Evolutionary conservation across 2,888 invertebrate species (phyloP).

Genomic region (Altica lythri): DNA sequence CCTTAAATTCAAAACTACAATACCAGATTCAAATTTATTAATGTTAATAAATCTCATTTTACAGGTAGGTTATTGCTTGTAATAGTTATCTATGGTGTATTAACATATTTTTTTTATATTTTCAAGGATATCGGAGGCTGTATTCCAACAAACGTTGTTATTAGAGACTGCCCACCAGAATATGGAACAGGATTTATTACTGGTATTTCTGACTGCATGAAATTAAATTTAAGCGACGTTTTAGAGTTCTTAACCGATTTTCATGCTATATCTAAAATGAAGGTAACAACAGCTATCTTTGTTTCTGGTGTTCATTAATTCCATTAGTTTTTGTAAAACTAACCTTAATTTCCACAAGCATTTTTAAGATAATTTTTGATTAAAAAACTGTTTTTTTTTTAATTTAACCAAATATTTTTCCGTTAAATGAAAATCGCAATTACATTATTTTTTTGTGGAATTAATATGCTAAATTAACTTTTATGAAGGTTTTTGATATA

Average conservation of each 20-base stretch:
- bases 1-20: conserved; percentile 89
- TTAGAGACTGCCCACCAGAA: conserved; percentile 62
- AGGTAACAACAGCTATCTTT: too few species aligned
- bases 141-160: conserved; percentile 75
- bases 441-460: too few species aligned
- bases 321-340: too few species aligned
- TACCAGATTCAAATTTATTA: conserved; percentile 93
- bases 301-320: too few species aligned
- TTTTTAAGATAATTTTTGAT: too few species aligned
- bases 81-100: not conserved
- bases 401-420: too few species aligned
- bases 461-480: too few species aligned
- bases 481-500: too few species aligned
- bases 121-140: conserved; percentile 82
- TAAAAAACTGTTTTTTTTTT: too few species aligned
- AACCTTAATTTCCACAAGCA: too few species aligned
- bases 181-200: conserved; percentile 68
- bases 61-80: conserved; percentile 62
- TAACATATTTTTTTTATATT: not conserved
- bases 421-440: too few species aligned
- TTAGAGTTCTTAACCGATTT: conserved; percentile 95
- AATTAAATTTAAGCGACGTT: conserved; percentile 88
- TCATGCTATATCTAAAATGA: conserved; percentile 94
- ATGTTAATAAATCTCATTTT: conserved; percentile 86
- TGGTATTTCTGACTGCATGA: conserved; percentile 92